These are phyloP conservation scores for Rousettus madagascariensis DNA, from an alignment of 2,797 vertebrate genomes.

Conservation along the genomic window DNA sequence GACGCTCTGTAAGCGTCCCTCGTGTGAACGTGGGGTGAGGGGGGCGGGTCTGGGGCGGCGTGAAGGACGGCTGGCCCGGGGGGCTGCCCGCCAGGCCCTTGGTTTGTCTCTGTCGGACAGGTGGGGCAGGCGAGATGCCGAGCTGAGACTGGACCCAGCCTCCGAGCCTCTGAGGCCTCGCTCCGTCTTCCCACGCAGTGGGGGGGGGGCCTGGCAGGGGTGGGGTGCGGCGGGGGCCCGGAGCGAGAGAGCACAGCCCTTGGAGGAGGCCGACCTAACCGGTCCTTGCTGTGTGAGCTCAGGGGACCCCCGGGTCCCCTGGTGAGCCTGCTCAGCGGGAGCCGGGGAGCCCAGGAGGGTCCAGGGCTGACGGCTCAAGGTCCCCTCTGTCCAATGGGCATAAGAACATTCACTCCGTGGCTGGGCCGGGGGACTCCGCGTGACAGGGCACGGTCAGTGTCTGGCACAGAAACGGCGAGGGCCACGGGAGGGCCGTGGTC, in stretches of 20 bases:
- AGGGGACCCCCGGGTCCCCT: no score
- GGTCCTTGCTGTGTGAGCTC: accelerated
- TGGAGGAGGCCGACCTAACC: accelerated
- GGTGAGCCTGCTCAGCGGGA: no score
- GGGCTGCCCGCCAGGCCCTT: accelerated
- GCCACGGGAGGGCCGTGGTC: accelerated
- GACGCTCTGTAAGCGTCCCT: not conserved
- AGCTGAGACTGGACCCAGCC: no score
- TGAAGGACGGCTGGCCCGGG: no score
- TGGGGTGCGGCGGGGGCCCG: accelerated
- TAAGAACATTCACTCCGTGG: accelerated
- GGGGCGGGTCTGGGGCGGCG: not conserved
- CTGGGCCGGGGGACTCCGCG: not conserved
- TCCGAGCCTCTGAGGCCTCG: not conserved
- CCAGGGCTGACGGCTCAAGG: not conserved
- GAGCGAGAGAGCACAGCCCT: not conserved
- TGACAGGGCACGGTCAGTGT: accelerated
- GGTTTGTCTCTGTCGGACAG: not conserved
- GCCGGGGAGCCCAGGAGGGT: no score
- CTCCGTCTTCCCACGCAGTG: accelerated
- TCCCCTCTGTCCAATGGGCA: not conserved
- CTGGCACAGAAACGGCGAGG: accelerated
- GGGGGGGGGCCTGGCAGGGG: not conserved
- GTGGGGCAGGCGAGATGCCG: not conserved
- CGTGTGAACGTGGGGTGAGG: accelerated